Evolutionary conservation across 2,888 invertebrate genomes (phyloP).

Genomic region (Nasonovia ribisnigri): DNA sequence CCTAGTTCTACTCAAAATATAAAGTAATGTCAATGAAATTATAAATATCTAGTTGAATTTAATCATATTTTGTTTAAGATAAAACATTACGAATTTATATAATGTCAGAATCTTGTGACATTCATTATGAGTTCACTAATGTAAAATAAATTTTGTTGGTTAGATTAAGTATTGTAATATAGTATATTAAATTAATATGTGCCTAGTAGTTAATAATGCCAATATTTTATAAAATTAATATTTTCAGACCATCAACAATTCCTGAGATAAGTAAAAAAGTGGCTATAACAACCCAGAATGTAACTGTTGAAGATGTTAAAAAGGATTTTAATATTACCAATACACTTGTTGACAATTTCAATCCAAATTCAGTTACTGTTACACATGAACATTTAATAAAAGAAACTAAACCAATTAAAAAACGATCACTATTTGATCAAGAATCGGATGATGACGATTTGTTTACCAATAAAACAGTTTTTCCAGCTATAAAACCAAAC

Average conservation of each 20-base stretch:
- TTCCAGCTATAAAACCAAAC: neutral
- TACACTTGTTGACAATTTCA: neutral
- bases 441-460: constrained; percentile 59
- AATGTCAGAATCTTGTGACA: neutral
- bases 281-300: neutral
- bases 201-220: neutral
- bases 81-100: neutral
- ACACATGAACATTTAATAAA: neutral
- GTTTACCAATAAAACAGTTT: constrained; percentile 33
- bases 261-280: constrained; percentile 9
- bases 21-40: constrained; percentile 3
- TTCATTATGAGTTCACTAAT: neutral
- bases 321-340: constrained; percentile 29
- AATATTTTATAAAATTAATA: neutral
- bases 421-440: constrained; percentile 30
- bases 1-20: neutral
- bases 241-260: constrained; percentile 34
- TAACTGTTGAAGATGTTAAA: neutral
- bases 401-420: constrained; percentile 19
- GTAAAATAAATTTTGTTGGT: neutral
- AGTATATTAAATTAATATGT: neutral
- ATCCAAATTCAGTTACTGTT: constrained; percentile 13
- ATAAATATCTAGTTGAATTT: neutral
- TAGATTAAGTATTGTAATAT: neutral
- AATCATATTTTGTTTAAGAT: neutral